A percentile compares a stretch with the other conserved stretches of the same genome.
phyloP scores from a whole-genome alignment of 1,140 invertebrate genomes.

The Bombus pascuorum region DNA sequence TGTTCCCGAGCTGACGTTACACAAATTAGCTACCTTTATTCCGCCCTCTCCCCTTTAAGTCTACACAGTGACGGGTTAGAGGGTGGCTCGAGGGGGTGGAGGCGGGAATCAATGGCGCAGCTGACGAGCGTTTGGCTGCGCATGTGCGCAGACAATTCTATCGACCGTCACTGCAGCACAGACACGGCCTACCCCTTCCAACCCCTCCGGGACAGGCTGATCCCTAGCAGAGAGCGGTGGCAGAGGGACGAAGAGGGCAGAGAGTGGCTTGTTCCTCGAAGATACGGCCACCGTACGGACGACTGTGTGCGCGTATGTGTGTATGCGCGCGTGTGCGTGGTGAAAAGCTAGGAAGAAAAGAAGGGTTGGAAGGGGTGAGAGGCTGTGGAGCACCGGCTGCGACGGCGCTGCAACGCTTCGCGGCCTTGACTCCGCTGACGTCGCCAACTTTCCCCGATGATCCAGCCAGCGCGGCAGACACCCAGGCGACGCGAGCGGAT shows the following conservation, averaged over 20 bases:
- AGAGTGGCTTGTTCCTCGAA: constrained; percentile 55
- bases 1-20: constrained; percentile 54
- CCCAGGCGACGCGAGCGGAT: constrained; percentile 57
- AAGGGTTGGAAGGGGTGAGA: neutral
- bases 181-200: constrained; percentile 79
- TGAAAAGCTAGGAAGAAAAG: constrained; percentile 41
- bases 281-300: constrained; percentile 23
- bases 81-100: constrained; percentile 42
- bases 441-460: constrained; percentile 73
- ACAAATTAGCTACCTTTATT: constrained; percentile 73
- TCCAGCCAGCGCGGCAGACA: constrained; percentile 61
- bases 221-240: constrained; percentile 55
- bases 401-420: constrained; percentile 67
- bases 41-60: constrained; percentile 77
- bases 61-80: constrained; percentile 54
- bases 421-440: constrained; percentile 78
- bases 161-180: constrained; percentile 79
- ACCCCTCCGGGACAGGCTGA: constrained; percentile 57
- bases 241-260: neutral
- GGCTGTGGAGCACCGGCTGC: constrained; percentile 37
- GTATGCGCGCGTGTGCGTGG: constrained; percentile 16
- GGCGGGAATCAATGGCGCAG: constrained; percentile 79
- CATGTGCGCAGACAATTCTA: constrained; percentile 81
- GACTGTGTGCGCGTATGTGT: neutral
- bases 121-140: constrained; percentile 76